Conservation (phyloP, 2,797 vertebrate species). For the Myotis findleyi region DNA sequence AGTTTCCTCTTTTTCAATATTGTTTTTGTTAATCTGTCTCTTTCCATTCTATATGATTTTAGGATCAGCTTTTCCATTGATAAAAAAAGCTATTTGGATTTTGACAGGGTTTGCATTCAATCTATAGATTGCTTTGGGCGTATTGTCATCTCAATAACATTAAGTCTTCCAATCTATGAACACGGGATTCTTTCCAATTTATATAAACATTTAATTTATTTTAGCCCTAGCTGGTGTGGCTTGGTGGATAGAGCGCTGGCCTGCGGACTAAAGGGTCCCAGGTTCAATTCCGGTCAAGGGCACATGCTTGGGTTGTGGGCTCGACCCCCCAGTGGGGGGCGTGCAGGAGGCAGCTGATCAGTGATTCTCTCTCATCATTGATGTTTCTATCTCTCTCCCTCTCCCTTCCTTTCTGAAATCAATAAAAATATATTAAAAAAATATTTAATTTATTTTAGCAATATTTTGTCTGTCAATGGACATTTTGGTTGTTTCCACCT, state of each 20-base stretch:
- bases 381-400: too few relatives aligned
- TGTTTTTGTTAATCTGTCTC: not conserved
- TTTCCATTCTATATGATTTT: not conserved
- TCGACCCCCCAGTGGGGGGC: too few relatives aligned
- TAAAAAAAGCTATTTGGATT: not conserved
- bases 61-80: not conserved
- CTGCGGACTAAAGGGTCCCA: too few relatives aligned
- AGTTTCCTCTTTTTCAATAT: not conserved
- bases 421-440: not conserved
- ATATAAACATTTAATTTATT: conserved; percentile 2
- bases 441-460: conserved; percentile 7
- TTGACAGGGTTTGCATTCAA: not conserved
- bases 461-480: not conserved
- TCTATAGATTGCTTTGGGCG: not conserved
- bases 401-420: too few relatives aligned
- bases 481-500: not conserved
- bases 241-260: too few relatives aligned
- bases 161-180: not conserved
- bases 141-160: not conserved
- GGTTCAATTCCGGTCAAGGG: too few relatives aligned
- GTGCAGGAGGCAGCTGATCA: too few relatives aligned
- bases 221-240: not conserved
- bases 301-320: too few relatives aligned
- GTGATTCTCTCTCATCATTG: too few relatives aligned
- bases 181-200: not conserved